Evolutionary conservation across 2,888 invertebrate genomes (phyloP), one percentile per base, ranked within the genome.

Genomic region (Eugnorisma glareosa): DNA sequence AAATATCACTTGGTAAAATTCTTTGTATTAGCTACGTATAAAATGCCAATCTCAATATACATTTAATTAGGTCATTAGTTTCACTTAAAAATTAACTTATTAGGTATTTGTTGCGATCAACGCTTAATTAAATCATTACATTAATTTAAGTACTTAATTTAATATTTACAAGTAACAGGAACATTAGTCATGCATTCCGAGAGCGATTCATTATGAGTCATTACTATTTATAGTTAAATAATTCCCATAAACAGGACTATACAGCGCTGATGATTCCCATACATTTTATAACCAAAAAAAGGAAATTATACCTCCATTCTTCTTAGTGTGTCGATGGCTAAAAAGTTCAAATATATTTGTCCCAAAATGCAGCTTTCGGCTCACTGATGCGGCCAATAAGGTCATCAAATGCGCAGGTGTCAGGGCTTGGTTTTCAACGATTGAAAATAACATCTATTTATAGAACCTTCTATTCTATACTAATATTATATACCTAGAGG

Each of bases 1-100:
- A 79, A 86, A 90, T 90, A 88, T 88, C 85, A 89, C 86, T 84
- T 82, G 72, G 76, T 86, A 81, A 83, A 83, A 85, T 76, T 79
- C 51, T 76, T 83, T 75, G 70, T 85, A 67, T 71, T 68, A 68
- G 31, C 70, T 77, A 79, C 37, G 61, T 83, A 83, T 79, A 86
- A 86, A 82, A 86, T 75, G 73, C 84, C 87, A 84, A 88, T 87
- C 75, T 83, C 79, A 75, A 75, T 73, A 69, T 80, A 40, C 40
- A 40, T 45, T 73, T 66, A 82, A 68, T 77, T 80, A 74, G 72
- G 77, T 85, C 72, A 83, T 73, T 82, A 68, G 71, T 81, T 77
- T 64, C 40, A 64, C 73, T 75, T 76, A 82, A 21, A 78, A 69
- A 75, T 64, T 77, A 85, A 67, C 57, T 76, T 71, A 84, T 59